Evolutionary conservation across 2,113 vertebrate species (phyloP).

Genomic region (Gadus macrocephalus): DNA sequence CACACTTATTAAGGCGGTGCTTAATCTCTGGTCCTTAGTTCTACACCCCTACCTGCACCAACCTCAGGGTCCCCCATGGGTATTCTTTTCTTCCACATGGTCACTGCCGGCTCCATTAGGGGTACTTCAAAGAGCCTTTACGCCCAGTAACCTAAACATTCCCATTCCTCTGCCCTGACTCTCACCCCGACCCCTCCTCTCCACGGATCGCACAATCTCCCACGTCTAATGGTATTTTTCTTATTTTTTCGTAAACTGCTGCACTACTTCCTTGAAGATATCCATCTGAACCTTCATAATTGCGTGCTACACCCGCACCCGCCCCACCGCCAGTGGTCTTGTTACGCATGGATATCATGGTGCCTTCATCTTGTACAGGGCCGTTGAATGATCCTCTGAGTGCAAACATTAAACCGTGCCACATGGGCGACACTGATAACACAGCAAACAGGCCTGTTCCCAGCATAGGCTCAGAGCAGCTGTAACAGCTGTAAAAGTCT

Average conservation of each 20-base stretch:
- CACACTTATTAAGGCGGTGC: too few relatives aligned
- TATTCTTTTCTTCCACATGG: too few relatives aligned
- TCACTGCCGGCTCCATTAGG: background rate
- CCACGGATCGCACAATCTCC: slow-evolving; percentile 14
- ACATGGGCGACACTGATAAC: slow-evolving; percentile 1
- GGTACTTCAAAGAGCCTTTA: background rate
- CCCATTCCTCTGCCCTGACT: slow-evolving; percentile 23
- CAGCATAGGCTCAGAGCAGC: too few relatives aligned
- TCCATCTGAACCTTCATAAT: slow-evolving; percentile 38
- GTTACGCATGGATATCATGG: slow-evolving; percentile 28
- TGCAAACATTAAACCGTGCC: slow-evolving; percentile 21
- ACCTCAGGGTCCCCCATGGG: too few relatives aligned
- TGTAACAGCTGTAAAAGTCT: too few relatives aligned
- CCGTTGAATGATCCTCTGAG: slow-evolving; percentile 11
- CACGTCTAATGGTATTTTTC: slow-evolving; percentile 39
- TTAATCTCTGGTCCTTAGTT: too few relatives aligned
- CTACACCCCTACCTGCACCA: too few relatives aligned
- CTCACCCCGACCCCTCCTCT: slow-evolving; percentile 31
- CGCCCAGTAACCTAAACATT: slow-evolving; percentile 5
- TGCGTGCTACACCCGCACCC: background rate
- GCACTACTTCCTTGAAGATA: slow-evolving; percentile 36
- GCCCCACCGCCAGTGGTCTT: background rate
- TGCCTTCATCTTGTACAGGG: slow-evolving; percentile 15
- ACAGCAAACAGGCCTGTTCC: too few relatives aligned
- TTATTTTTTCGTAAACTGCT: slow-evolving; percentile 20